These are phyloP conservation scores for Hyperopisus bebe DNA, from an alignment of 2,113 vertebrate species.

Conservation along the genomic window DNA sequence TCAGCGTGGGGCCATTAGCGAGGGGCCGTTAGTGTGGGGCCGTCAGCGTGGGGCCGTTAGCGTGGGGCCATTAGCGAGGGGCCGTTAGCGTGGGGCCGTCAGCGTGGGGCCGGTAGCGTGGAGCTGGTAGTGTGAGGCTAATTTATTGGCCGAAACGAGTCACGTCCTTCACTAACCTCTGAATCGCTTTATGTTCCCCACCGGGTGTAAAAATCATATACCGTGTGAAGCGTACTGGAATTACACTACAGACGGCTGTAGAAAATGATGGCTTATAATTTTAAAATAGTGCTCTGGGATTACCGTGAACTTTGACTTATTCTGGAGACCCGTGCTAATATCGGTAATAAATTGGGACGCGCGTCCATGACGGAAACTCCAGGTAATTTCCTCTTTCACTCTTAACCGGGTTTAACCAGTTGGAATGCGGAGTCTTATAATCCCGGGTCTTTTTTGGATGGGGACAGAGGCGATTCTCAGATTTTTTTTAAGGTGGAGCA, in stretches of 20 bases:
- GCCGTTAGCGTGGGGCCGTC: background rate
- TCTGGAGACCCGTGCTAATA: background rate
- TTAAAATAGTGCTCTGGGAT: background rate
- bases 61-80: fast-evolving
- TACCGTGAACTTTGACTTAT: background rate
- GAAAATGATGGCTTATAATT: background rate
- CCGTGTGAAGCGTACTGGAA: background rate
- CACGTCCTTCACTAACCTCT: background rate
- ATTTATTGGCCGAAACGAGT: background rate
- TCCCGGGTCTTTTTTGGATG: background rate
- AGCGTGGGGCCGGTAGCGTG: no score
- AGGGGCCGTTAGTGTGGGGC: no score
- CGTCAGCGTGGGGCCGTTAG: no score
- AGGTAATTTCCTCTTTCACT: background rate
- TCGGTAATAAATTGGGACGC: background rate
- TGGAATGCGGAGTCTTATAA: background rate
- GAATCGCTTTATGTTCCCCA: background rate
- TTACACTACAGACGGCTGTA: background rate
- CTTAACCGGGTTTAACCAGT: background rate
- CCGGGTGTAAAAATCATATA: constrained; percentile 7
- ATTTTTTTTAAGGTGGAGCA: background rate
- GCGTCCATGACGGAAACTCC: background rate
- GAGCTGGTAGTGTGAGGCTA: background rate
- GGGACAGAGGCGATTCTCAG: background rate
- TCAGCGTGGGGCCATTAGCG: no score